Evolutionary conservation across 2,113 vertebrate genomes (phyloP).

Genomic region (Progne subis): DNA sequence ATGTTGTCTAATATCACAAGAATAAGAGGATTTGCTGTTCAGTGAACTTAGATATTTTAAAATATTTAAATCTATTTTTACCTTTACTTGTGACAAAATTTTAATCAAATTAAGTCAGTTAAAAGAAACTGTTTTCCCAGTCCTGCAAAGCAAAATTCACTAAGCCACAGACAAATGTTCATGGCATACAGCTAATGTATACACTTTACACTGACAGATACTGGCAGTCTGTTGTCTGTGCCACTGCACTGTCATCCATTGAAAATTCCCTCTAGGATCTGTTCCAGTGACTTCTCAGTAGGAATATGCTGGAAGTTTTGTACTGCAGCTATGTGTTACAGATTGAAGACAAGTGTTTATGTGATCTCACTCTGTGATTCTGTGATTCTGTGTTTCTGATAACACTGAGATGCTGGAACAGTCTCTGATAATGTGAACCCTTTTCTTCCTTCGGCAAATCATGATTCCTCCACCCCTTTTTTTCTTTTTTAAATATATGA

Average conservation of each 20-base stretch:
- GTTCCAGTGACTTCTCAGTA: not conserved
- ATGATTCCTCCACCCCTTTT: fast-evolving
- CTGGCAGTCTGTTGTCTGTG: not conserved
- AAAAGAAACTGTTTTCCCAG: not conserved
- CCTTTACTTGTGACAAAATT: not conserved
- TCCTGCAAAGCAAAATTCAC: not conserved
- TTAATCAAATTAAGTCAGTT: fast-evolving
- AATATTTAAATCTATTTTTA: not conserved
- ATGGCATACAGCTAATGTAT: not conserved
- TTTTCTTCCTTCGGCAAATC: not conserved
- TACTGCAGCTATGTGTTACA: not conserved
- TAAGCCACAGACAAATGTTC: not conserved
- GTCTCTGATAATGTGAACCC: not conserved
- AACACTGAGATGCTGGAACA: not conserved
- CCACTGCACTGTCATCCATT: not conserved
- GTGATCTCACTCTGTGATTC: too few relatives aligned
- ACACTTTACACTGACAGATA: not conserved
- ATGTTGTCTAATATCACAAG: not conserved
- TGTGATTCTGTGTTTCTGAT: not conserved
- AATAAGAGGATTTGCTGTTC: not conserved
- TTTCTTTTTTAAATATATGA: not conserved
- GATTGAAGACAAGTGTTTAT: not conserved
- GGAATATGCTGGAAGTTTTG: not conserved
- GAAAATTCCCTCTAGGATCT: not conserved
- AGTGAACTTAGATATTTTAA: not conserved